phyloP scores from a whole-genome alignment of 2,797 vertebrate species.

The Epinephelus awoara region DNA sequence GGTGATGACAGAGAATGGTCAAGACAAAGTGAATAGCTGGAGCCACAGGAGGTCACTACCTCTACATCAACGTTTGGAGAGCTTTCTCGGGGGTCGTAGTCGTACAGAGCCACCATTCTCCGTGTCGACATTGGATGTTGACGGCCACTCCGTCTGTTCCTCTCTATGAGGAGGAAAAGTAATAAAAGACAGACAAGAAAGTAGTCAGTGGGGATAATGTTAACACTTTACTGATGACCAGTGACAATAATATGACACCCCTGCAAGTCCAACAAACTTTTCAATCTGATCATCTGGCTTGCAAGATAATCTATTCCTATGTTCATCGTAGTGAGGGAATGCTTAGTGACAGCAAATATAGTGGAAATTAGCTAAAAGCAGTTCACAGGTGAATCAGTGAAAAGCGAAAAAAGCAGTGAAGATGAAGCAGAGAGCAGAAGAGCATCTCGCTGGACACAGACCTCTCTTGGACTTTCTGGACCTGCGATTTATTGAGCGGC shows the following conservation, averaged over 20 bases:
- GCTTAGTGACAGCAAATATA: constrained; percentile 3
- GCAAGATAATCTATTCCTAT: constrained; percentile 11
- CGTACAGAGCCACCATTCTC: constrained; percentile 97
- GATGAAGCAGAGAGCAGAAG: constrained; percentile 50
- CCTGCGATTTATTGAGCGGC: constrained; percentile 90
- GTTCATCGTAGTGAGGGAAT: not conserved
- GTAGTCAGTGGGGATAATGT: not conserved
- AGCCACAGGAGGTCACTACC: constrained; percentile 81
- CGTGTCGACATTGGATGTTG: constrained; percentile 86
- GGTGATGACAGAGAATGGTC: constrained; percentile 37
- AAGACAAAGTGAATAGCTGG: constrained; percentile 22
- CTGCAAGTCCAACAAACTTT: constrained; percentile 10
- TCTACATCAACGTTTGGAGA: constrained; percentile 98
- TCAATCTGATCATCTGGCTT: constrained; percentile 16
- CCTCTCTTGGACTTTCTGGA: constrained; percentile 92
- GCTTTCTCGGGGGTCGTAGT: constrained; percentile 97
- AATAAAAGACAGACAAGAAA: constrained; percentile 27
- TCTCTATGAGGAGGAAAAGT: constrained; percentile 82
- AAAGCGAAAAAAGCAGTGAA: constrained; percentile 30
- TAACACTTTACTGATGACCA: not conserved
- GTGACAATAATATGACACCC: not conserved
- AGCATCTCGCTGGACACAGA: constrained; percentile 83
- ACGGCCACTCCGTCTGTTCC: constrained; percentile 89
- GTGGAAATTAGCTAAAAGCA: not conserved
- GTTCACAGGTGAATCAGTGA: constrained; percentile 33